These are phyloP conservation scores for Leptinotarsa rubiginosa DNA, from an alignment of 2,888 invertebrate species.

Conservation along the genomic window DNA sequence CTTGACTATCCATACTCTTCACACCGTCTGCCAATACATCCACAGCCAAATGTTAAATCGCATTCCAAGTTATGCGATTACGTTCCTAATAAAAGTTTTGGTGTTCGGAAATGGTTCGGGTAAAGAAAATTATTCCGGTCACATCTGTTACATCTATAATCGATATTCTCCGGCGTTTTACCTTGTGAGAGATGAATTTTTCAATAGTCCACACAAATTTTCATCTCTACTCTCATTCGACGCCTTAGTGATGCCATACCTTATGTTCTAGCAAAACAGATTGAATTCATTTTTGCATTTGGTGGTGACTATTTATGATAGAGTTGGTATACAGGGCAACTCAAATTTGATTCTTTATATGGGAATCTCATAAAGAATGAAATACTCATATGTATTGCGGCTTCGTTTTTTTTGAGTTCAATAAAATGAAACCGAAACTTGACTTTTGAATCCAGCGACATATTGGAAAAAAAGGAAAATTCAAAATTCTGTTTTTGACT, in stretches of 20 bases:
- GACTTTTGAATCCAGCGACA: too few species aligned
- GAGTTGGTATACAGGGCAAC: background rate
- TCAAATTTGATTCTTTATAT: background rate
- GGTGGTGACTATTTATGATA: conserved; percentile 15
- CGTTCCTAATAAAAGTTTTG: conserved; percentile 57
- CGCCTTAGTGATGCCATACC: conserved; percentile 28
- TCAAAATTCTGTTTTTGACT: too few species aligned
- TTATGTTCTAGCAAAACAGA: conserved; percentile 16
- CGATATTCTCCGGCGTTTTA: conserved; percentile 50
- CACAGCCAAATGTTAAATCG: conserved; percentile 59
- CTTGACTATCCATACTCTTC: conserved; percentile 29
- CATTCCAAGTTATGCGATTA: conserved; percentile 61
- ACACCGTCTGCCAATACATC: conserved; percentile 29
- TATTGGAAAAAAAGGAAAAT: too few species aligned
- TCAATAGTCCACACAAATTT: conserved; percentile 51
- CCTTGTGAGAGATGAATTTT: conserved; percentile 55
- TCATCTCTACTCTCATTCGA: conserved; percentile 36
- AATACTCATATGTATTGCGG: too few species aligned
- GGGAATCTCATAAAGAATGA: background rate
- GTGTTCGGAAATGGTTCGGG: conserved; percentile 54
- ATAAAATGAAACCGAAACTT: too few species aligned
- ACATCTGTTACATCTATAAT: conserved; percentile 61
- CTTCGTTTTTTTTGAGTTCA: too few species aligned
- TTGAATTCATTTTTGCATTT: conserved; percentile 7
- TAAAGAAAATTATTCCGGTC: conserved; percentile 57